These are phyloP conservation scores for Drosophila helvetica DNA, from an alignment of 2,888 invertebrate species.

Conservation along the genomic window DNA sequence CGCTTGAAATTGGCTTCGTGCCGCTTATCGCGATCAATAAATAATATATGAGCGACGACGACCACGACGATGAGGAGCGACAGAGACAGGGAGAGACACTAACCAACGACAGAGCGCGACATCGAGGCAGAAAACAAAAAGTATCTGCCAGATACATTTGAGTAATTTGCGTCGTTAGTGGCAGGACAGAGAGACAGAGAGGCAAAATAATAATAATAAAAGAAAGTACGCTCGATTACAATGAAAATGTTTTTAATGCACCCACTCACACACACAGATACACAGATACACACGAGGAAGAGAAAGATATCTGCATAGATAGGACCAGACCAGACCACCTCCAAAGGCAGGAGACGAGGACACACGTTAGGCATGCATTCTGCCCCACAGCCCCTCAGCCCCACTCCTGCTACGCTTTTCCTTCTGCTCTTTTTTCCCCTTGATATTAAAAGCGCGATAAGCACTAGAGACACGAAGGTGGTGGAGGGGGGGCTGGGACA, in stretches of 20 bases:
- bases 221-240: conserved; percentile 80
- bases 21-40: conserved; percentile 84
- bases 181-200: conserved; percentile 37
- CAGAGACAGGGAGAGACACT: conserved; percentile 30
- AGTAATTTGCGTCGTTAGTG: conserved; percentile 80
- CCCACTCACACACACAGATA: conserved; percentile 21
- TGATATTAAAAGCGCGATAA: conserved; percentile 79
- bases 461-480: conserved; percentile 58
- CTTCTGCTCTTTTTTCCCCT: conserved; percentile 42
- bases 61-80: not conserved
- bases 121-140: conserved; percentile 60
- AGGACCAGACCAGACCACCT: conserved; percentile 25
- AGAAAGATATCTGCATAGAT: conserved; percentile 79
- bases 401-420: not conserved
- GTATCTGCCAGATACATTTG: conserved; percentile 80
- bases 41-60: conserved; percentile 78
- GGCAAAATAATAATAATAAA: conserved; percentile 77
- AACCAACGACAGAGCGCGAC: not conserved
- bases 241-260: conserved; percentile 77
- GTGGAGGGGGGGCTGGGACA: conserved; percentile 26
- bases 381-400: not conserved
- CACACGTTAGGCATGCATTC: conserved; percentile 55
- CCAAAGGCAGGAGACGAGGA: conserved; percentile 49
- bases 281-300: conserved; percentile 24
- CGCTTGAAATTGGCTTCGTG: conserved; percentile 82